Evolutionary conservation across 2,888 invertebrate genomes (phyloP).

Genomic region (Mesorhabditis spiculigera): DNA sequence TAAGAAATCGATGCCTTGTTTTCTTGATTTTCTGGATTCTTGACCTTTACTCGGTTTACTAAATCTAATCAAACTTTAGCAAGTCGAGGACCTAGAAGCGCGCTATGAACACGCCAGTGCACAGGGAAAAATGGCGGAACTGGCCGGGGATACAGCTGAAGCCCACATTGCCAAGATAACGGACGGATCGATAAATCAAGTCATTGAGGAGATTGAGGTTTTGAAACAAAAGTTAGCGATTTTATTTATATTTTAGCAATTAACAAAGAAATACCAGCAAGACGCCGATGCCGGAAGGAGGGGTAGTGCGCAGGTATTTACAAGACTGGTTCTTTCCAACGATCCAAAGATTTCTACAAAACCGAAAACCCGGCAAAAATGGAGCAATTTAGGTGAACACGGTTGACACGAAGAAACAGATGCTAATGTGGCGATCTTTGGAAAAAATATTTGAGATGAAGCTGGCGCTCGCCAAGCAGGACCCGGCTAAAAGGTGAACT

Average conservation of each 20-base stretch:
- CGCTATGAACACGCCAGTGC: background rate
- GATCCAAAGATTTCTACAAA: too few species aligned
- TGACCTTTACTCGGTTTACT: background rate
- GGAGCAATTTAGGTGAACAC: background rate
- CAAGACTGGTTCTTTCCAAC: too few species aligned
- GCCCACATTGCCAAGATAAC: too few species aligned
- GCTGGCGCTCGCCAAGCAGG: background rate
- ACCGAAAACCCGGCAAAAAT: too few species aligned
- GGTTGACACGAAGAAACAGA: background rate
- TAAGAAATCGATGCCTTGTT: too few species aligned
- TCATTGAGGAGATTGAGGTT: too few species aligned
- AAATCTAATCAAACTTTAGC: background rate
- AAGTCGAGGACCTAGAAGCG: background rate
- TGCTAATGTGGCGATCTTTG: background rate
- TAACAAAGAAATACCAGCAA: conserved; percentile 1
- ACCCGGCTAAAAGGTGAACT: background rate
- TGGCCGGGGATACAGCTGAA: too few species aligned
- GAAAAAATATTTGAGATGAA: background rate
- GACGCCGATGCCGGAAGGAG: background rate
- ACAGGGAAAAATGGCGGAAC: background rate
- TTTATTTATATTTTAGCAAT: background rate
- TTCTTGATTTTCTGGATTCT: background rate
- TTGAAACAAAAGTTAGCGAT: too few species aligned
- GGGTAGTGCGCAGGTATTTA: background rate
- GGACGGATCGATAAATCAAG: too few species aligned